phyloP scores from a whole-genome alignment of 2,888 invertebrate species.

The Allolobophora icterica region DNA sequence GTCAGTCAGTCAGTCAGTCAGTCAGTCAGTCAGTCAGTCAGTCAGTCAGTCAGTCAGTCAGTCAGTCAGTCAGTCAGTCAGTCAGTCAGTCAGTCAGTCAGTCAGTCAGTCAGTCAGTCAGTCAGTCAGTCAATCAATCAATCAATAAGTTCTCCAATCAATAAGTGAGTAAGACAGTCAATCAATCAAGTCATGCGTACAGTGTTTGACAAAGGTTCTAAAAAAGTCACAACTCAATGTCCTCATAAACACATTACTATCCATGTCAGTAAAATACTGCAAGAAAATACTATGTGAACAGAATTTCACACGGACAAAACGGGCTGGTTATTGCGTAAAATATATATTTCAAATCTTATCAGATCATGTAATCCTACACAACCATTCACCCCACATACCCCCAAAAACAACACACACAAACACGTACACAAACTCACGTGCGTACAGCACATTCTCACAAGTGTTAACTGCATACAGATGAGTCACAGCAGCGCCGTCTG shows the following conservation, averaged over 20 bases:
- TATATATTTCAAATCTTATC: neutral
- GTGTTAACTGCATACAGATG: neutral
- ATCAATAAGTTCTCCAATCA: no score
- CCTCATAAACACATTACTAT: no score
- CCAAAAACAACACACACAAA: neutral
- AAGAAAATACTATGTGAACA: neutral
- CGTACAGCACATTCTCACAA: neutral
- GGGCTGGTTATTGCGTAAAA: neutral
- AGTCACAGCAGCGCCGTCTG: neutral
- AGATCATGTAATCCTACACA: neutral
- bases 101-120: neutral
- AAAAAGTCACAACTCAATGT: neutral
- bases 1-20: no score
- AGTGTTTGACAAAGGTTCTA: neutral
- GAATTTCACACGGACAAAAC: neutral
- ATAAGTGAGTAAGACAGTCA: neutral
- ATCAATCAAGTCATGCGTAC: neutral
- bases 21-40: no score
- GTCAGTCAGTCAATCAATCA: no score
- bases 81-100: neutral
- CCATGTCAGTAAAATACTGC: no score
- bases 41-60: no score
- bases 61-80: no score
- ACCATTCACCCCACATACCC: neutral
- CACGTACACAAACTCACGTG: neutral